Evolutionary conservation across 2,113 vertebrate species (phyloP), one percentile per base, ranked within the genome.

Genomic region (Platysternon megacephalum): DNA sequence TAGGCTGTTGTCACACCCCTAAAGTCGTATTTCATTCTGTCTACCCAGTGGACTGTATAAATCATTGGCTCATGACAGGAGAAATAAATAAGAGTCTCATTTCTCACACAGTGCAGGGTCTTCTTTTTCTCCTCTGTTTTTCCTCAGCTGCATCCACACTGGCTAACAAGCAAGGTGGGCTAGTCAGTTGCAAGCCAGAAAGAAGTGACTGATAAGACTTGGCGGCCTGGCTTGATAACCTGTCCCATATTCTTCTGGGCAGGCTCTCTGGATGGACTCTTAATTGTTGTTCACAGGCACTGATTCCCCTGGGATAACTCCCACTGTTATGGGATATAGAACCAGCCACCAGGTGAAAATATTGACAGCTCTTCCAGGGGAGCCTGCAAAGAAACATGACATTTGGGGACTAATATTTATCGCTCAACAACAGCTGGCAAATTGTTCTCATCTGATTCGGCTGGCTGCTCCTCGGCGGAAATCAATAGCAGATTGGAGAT

Each of bases 381-480:
- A 91, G n/a, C 61, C 52, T 74, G 84, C 39, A 90, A 92, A 95
- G 88, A 88, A 94, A 92, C 87, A 87, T 91, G 87, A 88, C 74
- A 91, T 93, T 94, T 93, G 39, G 29, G 78, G 39, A 91, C 87
- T 91, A 96, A 97, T 95, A 96, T 90, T 96, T 95, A 93, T 93
- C 72, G 22, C 53, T 91, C 80, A 91, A 86, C 96, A 95, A 42
- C 93, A 95, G 84, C 87, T 97, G 95, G 80, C 65, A 96, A 94
- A 95, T 91, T 89, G 86, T 72, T 95, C 86, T 97, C 82, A 89
- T 93, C 91, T 94, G 81, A 95, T 94, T 94, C 91, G 90, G 56
- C 76, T 96, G 89, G 51, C 65, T 95, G 93, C 84, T 95, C 85
- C 0, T 0, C 4, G 1, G 86, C 85, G 84, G 80, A 97, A 97